Conservation (phyloP, 2,797 vertebrate species). For the Leptoclinus maculatus region DNA sequence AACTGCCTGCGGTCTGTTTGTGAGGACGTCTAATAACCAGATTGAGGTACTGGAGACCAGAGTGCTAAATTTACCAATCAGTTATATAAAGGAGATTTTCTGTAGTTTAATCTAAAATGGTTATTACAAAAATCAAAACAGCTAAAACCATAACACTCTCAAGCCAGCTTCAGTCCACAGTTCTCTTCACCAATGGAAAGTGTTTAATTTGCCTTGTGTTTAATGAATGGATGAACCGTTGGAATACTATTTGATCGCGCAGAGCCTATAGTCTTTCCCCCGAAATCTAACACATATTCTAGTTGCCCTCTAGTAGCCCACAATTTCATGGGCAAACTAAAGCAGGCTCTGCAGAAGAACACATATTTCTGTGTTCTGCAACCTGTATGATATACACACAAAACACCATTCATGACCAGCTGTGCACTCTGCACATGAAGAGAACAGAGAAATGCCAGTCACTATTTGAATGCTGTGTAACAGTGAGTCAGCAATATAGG, state of each 20-base stretch:
- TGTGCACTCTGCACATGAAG: background rate
- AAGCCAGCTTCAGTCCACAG: background rate
- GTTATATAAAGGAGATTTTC: background rate
- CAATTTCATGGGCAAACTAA: background rate
- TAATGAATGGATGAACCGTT: background rate
- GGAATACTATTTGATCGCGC: background rate
- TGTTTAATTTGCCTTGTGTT: background rate
- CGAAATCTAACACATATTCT: background rate
- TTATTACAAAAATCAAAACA: background rate
- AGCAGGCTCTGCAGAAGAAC: background rate
- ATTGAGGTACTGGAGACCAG: background rate
- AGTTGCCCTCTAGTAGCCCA: background rate
- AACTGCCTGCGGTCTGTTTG: no score
- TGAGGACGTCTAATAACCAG: no score
- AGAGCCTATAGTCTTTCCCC: background rate
- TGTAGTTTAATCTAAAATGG: background rate
- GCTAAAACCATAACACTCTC: background rate
- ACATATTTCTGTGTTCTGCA: constrained; percentile 5
- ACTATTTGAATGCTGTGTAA: background rate
- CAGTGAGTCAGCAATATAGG: background rate
- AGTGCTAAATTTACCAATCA: background rate
- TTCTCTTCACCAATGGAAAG: background rate
- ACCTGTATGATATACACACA: background rate
- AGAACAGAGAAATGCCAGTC: background rate
- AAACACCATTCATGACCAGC: constrained; percentile 11